Evolutionary conservation across 2,797 vertebrate genomes (phyloP), one percentile per base, ranked within the genome.

Genomic region (Cichlasoma orientale): DNA sequence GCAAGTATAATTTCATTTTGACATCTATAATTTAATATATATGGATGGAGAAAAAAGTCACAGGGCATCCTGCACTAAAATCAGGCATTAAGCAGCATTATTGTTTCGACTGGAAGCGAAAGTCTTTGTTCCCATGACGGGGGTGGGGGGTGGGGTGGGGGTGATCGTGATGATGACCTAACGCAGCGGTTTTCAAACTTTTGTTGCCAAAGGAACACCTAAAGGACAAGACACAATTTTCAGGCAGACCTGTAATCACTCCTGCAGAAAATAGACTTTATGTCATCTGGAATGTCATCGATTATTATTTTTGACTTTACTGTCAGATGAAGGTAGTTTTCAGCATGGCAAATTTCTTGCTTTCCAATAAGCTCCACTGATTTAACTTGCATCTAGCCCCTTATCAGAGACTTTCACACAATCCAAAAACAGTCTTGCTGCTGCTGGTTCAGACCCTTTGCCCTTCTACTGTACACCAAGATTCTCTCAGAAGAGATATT

Each of bases 1-100:
- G 33, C 58, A 61, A 38, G 53, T 12, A 58, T 41, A 27, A 41
- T 74, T 84, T 57, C 7, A 75, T 71, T 78, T 58, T n/a, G 7
- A n/a, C 19, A 50, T 63, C 18, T 23, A 3, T 29, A 27, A 61
- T 53, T n/a, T 53, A 53, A 5, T 56, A 54, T 54, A n/a, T 59
- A 56, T 56, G 4, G 8, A 53, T 44, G 14, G 55, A 58, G 1
- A 21, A 59, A 56, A 59, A 0, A 21, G 41, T 69, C 11, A 52
- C 2, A 27, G n/a, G 38, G 55, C 50, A 61, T 2, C 29, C 29
- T 7, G 27, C 36, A n/a, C 3, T 13, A 56, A 58, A 75, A 59
- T 56, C 31, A 72, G 50, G 57, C 13, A 11, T 55, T 63, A 33
- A 61, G 68, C 7, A 36, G 36, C n/a, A 9, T 44, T 41, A 18